These are phyloP conservation scores for Peromyscus attwateri DNA, from an alignment of 2,797 vertebrate species.

Conservation along the genomic window DNA sequence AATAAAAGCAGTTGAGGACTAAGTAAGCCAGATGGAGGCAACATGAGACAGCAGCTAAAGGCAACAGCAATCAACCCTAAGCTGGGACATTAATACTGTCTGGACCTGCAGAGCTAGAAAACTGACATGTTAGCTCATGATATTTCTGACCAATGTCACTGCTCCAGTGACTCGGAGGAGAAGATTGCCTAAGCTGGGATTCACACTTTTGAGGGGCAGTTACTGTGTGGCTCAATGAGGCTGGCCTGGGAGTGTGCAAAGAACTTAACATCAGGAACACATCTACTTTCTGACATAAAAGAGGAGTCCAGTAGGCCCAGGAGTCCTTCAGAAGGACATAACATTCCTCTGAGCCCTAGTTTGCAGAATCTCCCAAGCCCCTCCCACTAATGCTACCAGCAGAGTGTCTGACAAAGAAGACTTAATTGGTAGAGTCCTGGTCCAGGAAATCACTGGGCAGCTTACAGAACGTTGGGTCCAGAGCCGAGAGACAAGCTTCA, in stretches of 20 bases:
- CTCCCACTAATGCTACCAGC: not conserved
- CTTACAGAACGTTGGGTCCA: not conserved
- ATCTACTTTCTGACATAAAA: not conserved
- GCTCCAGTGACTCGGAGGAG: not conserved
- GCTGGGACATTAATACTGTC: not conserved
- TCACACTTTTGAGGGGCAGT: not conserved
- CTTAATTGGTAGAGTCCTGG: not conserved
- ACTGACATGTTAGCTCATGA: not conserved
- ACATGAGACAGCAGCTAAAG: not conserved
- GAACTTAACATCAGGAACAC: not conserved
- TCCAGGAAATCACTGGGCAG: not conserved
- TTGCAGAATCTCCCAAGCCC: not conserved
- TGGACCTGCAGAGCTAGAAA: not conserved
- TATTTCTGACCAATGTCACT: too few relatives aligned
- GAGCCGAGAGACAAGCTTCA: not conserved
- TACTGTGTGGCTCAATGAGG: not conserved
- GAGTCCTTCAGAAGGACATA: not conserved
- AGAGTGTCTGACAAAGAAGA: not conserved
- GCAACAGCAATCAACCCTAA: not conserved
- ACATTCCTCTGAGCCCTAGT: not conserved
- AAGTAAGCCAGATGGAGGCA: not conserved
- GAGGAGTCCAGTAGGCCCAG: not conserved
- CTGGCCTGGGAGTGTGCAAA: not conserved
- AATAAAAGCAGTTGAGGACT: not conserved
- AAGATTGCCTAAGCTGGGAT: too few relatives aligned